Evolutionary conservation across 2,113 vertebrate genomes (phyloP).

Genomic region (Tenrec ecaudatus): DNA sequence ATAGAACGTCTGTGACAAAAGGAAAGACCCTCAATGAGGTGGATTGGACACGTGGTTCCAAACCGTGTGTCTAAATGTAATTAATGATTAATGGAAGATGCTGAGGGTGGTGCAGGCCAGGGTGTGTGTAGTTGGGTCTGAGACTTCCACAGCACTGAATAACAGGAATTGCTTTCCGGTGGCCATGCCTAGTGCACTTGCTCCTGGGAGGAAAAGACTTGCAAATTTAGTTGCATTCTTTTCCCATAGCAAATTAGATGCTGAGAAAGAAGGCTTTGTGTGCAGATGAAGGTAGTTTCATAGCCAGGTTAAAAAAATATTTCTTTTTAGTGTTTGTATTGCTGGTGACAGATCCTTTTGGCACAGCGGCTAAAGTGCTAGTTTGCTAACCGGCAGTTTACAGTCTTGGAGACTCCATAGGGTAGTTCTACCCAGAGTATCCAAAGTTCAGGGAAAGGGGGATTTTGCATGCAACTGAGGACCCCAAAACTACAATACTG

Average conservation of each 20-base stretch:
- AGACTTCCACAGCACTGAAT: not conserved
- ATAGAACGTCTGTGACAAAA: not conserved
- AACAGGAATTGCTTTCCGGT: not conserved
- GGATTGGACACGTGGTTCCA: not conserved
- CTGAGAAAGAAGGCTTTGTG: not conserved
- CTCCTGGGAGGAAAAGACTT: not conserved
- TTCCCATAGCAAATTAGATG: not conserved
- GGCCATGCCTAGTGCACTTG: not conserved
- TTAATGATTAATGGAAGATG: no score
- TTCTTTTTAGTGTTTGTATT: no score
- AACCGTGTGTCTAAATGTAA: not conserved
- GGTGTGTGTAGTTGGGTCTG: no score
- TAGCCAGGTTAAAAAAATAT: no score
- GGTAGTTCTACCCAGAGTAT: no score
- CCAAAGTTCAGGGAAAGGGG: no score
- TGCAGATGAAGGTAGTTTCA: not conserved
- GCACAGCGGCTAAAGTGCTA: no score
- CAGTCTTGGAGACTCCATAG: no score
- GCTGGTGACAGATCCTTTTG: no score
- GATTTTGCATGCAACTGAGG: not conserved
- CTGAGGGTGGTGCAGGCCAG: not conserved
- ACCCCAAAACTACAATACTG: not conserved
- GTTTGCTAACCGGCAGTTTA: no score
- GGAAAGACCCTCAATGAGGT: not conserved
- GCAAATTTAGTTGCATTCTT: not conserved